These are phyloP conservation scores for Anthophora plumipes DNA, from an alignment of 2,888 invertebrate genomes.

Conservation along the genomic window DNA sequence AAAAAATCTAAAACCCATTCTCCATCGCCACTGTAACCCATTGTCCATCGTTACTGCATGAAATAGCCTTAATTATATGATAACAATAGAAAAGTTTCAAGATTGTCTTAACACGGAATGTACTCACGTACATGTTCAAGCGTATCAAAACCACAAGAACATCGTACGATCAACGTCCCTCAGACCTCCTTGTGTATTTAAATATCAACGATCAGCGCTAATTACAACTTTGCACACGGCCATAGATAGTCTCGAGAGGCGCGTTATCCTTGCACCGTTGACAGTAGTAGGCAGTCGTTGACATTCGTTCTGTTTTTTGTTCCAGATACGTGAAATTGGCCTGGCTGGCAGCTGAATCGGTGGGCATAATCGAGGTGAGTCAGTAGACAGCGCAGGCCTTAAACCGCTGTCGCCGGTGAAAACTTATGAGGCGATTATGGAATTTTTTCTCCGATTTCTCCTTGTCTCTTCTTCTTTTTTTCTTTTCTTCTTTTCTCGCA, in stretches of 20 bases:
- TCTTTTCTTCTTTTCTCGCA: conserved; percentile 35
- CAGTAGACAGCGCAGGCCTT: conserved; percentile 17
- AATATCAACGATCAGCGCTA: conserved; percentile 11
- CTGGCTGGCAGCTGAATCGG: conserved; percentile 34
- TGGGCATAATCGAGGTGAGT: conserved; percentile 61
- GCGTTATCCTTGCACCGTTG: conserved; percentile 1
- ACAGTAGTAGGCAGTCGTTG: conserved; percentile 31
- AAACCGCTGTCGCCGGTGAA: conserved; percentile 51
- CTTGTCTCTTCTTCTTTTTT: too few relatives aligned
- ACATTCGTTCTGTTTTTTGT: conserved; percentile 49
- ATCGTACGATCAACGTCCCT: background rate
- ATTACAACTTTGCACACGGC: conserved; percentile 11
- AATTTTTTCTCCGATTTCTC: conserved; percentile 44
- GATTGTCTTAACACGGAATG: too few relatives aligned
- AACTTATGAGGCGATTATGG: conserved; percentile 54
- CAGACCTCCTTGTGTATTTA: background rate
- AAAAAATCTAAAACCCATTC: too few relatives aligned
- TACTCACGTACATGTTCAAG: background rate
- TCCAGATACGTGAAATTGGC: conserved; percentile 50
- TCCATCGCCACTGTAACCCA: too few relatives aligned
- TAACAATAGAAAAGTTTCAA: too few relatives aligned
- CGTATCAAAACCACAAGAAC: background rate
- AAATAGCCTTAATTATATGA: too few relatives aligned
- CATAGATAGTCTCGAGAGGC: too few relatives aligned
- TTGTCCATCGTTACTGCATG: too few relatives aligned